Evolutionary conservation across 2,113 vertebrate genomes (phyloP).

Genomic region (Bucco capensis): DNA sequence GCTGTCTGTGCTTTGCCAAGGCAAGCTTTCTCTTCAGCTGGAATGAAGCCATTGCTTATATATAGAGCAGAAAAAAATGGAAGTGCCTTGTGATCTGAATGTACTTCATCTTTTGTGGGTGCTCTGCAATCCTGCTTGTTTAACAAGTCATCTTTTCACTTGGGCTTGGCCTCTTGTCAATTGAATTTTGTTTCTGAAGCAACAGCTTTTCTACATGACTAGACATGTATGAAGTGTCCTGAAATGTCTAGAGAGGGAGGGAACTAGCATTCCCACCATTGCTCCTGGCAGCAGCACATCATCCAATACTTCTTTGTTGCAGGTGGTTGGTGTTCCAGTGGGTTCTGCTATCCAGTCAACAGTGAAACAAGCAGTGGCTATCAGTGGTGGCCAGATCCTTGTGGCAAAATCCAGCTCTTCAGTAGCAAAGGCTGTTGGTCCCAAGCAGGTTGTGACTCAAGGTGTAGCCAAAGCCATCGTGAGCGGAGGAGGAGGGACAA

Average conservation of each 20-base stretch:
- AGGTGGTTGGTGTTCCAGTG: slow-evolving; percentile 92
- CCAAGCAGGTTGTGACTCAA: slow-evolving; percentile 94
- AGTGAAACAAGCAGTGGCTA: slow-evolving; percentile 91
- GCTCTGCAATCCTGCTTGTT: background rate
- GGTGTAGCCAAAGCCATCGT: slow-evolving; percentile 97
- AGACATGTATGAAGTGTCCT: background rate
- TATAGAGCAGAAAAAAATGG: background rate
- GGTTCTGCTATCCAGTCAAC: slow-evolving; percentile 87
- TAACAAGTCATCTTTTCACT: background rate
- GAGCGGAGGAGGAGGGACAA: slow-evolving; percentile 82
- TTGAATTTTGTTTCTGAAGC: background rate
- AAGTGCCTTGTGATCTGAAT: slow-evolving; percentile 1
- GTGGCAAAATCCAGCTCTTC: slow-evolving; percentile 90
- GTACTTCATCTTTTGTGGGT: background rate
- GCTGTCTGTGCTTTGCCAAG: background rate
- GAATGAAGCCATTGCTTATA: background rate
- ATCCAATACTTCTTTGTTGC: slow-evolving; percentile 32
- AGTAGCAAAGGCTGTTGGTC: slow-evolving; percentile 86
- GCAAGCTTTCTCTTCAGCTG: slow-evolving; percentile 11
- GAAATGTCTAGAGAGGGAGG: background rate
- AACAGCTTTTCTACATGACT: background rate
- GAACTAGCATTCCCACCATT: background rate
- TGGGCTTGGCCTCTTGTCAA: background rate
- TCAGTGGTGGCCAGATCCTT: slow-evolving; percentile 95
- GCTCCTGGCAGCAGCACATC: background rate